Evolutionary conservation across 2,888 invertebrate genomes (phyloP).

Genomic region (Volucella bombylans): DNA sequence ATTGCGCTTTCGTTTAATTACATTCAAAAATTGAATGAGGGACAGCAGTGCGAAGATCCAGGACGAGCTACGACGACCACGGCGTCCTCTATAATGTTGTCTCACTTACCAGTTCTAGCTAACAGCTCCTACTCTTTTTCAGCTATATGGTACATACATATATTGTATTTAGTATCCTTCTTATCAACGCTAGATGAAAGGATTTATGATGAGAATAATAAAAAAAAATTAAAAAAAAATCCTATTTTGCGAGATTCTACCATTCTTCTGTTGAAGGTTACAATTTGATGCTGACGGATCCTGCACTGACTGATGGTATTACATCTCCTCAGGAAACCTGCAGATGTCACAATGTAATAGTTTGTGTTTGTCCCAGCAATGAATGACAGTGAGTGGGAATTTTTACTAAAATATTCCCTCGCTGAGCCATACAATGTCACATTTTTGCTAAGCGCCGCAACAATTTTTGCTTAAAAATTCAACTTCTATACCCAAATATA

Average conservation of each 20-base stretch:
- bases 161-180: not conserved
- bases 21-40: slow-evolving; percentile 69
- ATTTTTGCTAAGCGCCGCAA: slow-evolving; percentile 3
- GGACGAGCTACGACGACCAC: slow-evolving; percentile 36
- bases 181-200: slow-evolving; percentile 13
- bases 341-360: slow-evolving; percentile 46
- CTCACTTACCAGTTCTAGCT: slow-evolving; percentile 17
- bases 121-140: slow-evolving; percentile 18
- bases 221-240: slow-evolving; percentile 28
- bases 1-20: slow-evolving; percentile 71
- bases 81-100: slow-evolving; percentile 21
- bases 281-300: slow-evolving; percentile 47
- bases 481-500: not conserved
- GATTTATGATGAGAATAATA: slow-evolving; percentile 59
- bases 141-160: too few species aligned
- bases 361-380: not conserved
- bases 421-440: not conserved
- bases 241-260: not conserved
- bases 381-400: slow-evolving; percentile 12
- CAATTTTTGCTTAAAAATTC: not conserved
- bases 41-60: slow-evolving; percentile 46
- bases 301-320: slow-evolving; percentile 37
- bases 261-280: slow-evolving; percentile 9
- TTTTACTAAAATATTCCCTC: not conserved
- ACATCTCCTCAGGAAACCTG: slow-evolving; percentile 19